Percentiles rank a stretch among this genome's conserved stretches.
Conservation (phyloP, 2,797 vertebrate genomes). For the Propithecus deckenii region DNA sequence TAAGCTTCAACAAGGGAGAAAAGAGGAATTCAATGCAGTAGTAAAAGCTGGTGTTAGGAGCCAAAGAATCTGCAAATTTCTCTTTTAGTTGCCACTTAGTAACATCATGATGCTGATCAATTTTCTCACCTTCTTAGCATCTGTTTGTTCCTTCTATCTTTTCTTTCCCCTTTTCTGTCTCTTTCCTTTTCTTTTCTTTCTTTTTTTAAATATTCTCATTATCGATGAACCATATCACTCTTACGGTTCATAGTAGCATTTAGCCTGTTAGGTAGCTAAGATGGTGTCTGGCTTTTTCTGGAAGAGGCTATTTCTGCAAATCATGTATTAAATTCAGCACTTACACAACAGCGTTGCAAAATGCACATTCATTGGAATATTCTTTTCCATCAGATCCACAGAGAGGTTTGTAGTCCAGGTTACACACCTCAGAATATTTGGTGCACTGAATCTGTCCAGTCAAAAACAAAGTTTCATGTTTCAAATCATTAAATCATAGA, state of each 20-base stretch:
- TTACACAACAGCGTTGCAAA: conserved; percentile 39
- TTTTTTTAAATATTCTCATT: not conserved
- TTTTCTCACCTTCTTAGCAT: not conserved
- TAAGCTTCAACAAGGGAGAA: not conserved
- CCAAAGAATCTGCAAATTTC: not conserved
- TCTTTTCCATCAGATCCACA: conserved; percentile 6
- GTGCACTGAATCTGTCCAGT: not conserved
- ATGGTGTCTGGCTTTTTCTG: not conserved
- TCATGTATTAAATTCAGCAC: not conserved
- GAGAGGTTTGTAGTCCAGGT: not conserved
- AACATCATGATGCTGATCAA: not conserved
- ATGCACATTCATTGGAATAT: not conserved
- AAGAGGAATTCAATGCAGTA: not conserved
- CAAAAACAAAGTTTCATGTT: not conserved
- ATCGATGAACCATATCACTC: not conserved
- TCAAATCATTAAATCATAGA: not conserved
- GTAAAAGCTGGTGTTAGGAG: not conserved
- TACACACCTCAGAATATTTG: fast-evolving
- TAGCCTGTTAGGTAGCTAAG: not conserved
- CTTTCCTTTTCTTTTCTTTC: not conserved
- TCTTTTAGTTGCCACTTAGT: not conserved
- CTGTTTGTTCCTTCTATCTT: not conserved
- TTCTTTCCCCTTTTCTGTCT: not conserved
- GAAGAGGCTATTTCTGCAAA: not conserved
- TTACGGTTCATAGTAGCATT: not conserved